Evolutionary conservation across 1,140 invertebrate species (phyloP), one percentile per base, ranked within the genome.

Genomic region (Atta colombica): DNA sequence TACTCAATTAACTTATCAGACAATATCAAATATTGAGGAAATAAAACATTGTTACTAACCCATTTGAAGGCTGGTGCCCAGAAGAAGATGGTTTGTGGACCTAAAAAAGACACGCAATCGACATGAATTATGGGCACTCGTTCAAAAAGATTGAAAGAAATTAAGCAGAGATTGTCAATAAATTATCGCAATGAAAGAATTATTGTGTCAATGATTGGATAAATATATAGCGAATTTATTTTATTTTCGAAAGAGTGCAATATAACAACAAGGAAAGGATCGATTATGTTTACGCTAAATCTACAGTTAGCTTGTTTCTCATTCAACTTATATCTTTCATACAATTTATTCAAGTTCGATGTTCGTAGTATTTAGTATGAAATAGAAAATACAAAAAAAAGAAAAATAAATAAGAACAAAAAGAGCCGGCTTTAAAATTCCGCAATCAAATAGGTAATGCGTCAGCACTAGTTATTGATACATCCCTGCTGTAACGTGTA

Each of bases 31-130:
- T 55, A 61, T 60, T 18, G 12, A 7, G 21, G 61, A 14, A 58
- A 53, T 49, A 4, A 14, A 86, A 77, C 78, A 55, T 78, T 88
- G 91, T 89, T 86, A 95, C 96, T 97, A 96, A 99, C 98, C 98
- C 98, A 99, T 98, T 99, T 99, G 91, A 99, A 98, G 63, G 97
- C 96, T 77, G 99, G 99, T 60, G 98, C 98, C 99, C 99, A 99
- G 95, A 99, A 99, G 95, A 99, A 99, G 88, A 99, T 97, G 10
- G 98, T 99, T 96, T 99, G 98, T 28, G 98, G 98, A 95, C 98
- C 98, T 98, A 94, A 77, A 96, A 66, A 93, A 65, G 18, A 90
- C 28, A 89, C 69, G 63, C n/a, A 72, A 53, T 60, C 18, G 16
- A 61, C 0, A 21, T 63, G 31, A 84, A 61, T 49, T 61, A 60